Base-by-base conservation (phyloP, 2,888 invertebrate species). In the Augochlorella aurata region DNA sequence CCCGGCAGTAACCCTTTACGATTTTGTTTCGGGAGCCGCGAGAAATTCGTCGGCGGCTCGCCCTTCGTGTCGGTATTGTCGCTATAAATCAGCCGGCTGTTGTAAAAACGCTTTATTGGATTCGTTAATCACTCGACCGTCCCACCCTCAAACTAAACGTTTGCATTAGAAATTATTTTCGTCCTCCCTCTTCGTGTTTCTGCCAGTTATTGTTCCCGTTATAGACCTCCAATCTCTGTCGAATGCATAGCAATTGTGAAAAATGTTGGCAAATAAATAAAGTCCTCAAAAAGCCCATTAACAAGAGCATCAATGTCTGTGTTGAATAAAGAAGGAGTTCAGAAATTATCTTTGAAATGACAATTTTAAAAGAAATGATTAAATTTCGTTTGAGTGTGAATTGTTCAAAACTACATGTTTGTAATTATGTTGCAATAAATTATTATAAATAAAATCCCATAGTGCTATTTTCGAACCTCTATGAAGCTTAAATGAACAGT, bases 1-100 rank as follows among this genome's bases (percentile, higher is more conserved):
- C 18, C 29, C 65, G 70, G 68, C 71, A 61, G 29, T 16, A 61
- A 78, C 74, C 79, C 80, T 79, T 74, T 65, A 63, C 68, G 83
- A 83, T 70, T 61, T 61, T 44, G 79, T 67, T 16, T 24, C 63
- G 76, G 76, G 69, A 71, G 74, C 24, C 81, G 82, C 82, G 69
- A 71, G 82, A 73, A 71, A 85, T 87, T 82, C 79, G 75, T 68
- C 81, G 52, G 47, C 45, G 71, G 61, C 71, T 54, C 76, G 58
- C 79, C 72, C 74, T 79, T 79, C 77, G n/a, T n/a, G 77, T 54
- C 52, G 74, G 50, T 58, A 54, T 44, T 82, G 85, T 79, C 79
- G 67, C 74, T 61, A 72, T 70, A 83, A 79, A 80, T 80, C 83
- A 77, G 24, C 5, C 10, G 18, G 14, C 16, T 16, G 21, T 52